Base-by-base conservation (phyloP, 1,140 invertebrate species). In the Medauroidea extradentata region DNA sequence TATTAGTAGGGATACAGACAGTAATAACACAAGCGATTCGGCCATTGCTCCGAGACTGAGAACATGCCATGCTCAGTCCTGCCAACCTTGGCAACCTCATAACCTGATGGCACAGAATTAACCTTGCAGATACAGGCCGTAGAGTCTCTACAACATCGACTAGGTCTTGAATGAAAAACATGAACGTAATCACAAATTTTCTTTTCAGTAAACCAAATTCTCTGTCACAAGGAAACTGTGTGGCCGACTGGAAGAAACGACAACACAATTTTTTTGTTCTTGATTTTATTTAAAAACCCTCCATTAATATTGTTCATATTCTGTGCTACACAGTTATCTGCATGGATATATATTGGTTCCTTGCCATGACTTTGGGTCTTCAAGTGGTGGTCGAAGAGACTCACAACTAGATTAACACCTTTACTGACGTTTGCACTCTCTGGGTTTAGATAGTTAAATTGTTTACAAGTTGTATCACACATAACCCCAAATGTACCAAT, bases 391-490 rank as follows among this genome's bases (percentile, higher is more conserved):
- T 63, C n/a, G 62, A 1, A 63, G 16, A 29, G 27, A 39, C 62
- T 63, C 8, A 63, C 50, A 41, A 63, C 50, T 18, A 54, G 29
- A 48, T 63, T 61, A 19, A 52, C 53, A 18, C 62, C 62, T 53
- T 63, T 63, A 19, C 16, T 18, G 13, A n/a, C 11, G 8, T 18
- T 27, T 1, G 53, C 48, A 48, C 21, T 19, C 49, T 63, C 54
- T 11, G 62, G 62, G 44, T 60, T 61, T 23, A 61, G 16, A 42
- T 34, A 63, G 46, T 63, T 63, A 53, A 27, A 13, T 39, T 63
- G 62, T 42, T 34, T n/a, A 9, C 42, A 39, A 3, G 19, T 16
- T 8, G 62, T 53, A 5, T 61, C 59, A 21, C 44, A 41, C 53
- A 61, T 62, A 7, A 61, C 43, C 9, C 59, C 59, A 58, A 63